These are phyloP conservation scores for Syndactyla subalaris DNA, from an alignment of 2,797 vertebrate species.

Conservation along the genomic window DNA sequence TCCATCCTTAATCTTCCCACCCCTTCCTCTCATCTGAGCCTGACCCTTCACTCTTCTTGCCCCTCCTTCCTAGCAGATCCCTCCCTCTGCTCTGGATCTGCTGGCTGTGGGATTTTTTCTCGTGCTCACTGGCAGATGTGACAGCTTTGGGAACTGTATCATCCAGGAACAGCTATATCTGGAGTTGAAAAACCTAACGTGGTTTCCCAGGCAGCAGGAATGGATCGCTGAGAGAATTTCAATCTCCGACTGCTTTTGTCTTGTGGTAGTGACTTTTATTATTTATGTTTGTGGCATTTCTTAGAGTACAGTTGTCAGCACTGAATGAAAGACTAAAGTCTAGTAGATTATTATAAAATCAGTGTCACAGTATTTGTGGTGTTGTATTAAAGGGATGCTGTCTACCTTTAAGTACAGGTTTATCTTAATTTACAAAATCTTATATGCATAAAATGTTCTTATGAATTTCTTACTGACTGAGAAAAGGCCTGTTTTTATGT, in stretches of 20 bases:
- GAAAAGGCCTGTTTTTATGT: constrained; percentile 19
- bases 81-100: constrained; percentile 67
- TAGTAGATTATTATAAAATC: constrained; percentile 46
- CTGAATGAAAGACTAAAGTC: constrained; percentile 31
- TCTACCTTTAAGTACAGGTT: constrained; percentile 49
- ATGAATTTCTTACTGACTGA: constrained; percentile 21
- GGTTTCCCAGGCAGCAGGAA: constrained; percentile 71
- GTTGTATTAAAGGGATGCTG: constrained; percentile 26
- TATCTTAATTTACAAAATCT: constrained; percentile 40
- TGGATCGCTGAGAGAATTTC: constrained; percentile 65
- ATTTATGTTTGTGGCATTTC: constrained; percentile 68
- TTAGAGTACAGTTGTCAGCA: constrained; percentile 47
- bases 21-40: constrained; percentile 54
- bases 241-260: constrained; percentile 66
- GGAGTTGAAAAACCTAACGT: constrained; percentile 58
- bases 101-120: constrained; percentile 55
- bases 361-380: constrained; percentile 26
- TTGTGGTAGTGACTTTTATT: constrained; percentile 73
- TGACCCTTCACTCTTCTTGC: constrained; percentile 62
- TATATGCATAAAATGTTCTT: constrained; percentile 14
- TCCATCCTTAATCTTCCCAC: constrained; percentile 47
- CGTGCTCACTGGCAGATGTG: constrained; percentile 67
- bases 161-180: constrained; percentile 55
- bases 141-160: constrained; percentile 66
- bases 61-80: constrained; percentile 60